Percentiles rank a stretch among this genome's conserved stretches.
Evolutionary conservation across 2,797 vertebrate genomes (phyloP).

Genomic region (Pempheris klunzingeri): DNA sequence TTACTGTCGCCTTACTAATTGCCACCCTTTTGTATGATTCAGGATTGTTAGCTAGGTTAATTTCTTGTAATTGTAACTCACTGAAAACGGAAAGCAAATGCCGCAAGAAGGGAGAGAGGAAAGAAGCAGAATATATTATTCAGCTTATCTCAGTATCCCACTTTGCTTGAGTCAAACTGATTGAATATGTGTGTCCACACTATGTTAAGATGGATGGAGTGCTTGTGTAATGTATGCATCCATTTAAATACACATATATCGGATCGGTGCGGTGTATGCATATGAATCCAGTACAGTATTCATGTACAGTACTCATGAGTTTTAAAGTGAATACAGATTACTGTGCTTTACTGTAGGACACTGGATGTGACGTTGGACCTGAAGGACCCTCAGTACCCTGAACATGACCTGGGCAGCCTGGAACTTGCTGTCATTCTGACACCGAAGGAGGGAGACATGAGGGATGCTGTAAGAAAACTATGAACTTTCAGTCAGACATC

Average conservation of each 20-base stretch:
- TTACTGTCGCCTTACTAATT: not conserved
- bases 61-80: not conserved
- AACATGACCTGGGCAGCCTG: conserved; percentile 91
- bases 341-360: conserved; percentile 78
- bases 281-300: not conserved
- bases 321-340: not conserved
- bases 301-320: not conserved
- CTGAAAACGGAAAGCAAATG: not conserved
- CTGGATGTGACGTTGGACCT: conserved; percentile 91
- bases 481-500: conserved; percentile 12
- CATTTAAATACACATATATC: not conserved
- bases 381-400: conserved; percentile 93
- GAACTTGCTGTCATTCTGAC: conserved; percentile 88
- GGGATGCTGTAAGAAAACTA: conserved; percentile 88
- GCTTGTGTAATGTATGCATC: not conserved
- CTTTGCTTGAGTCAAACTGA: not conserved
- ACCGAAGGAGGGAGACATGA: conserved; percentile 89
- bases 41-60: not conserved
- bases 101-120: not conserved
- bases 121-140: not conserved
- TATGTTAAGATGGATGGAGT: not conserved
- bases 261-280: not conserved
- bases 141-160: not conserved
- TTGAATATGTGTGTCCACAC: not conserved
- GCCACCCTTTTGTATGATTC: not conserved